Evolutionary conservation across 2,888 invertebrate genomes (phyloP).

Genomic region (Caenorhabditis sinica): DNA sequence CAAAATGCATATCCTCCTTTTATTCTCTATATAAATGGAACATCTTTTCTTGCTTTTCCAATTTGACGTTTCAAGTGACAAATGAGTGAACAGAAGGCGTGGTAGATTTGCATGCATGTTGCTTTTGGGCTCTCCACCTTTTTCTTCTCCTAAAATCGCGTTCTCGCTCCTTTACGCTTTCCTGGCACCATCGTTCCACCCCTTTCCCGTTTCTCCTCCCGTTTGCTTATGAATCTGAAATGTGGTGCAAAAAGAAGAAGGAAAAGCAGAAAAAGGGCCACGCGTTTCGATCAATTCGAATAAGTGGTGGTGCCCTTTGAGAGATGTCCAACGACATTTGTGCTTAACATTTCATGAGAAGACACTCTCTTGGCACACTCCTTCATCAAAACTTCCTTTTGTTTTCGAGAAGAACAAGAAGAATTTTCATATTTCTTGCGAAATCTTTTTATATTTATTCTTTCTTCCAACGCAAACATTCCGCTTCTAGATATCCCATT

Average conservation of each 20-base stretch:
- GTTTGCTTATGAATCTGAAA: slow-evolving; percentile 65
- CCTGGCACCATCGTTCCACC: slow-evolving; percentile 7
- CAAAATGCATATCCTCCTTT: too few relatives aligned
- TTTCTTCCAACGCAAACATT: slow-evolving; percentile 4
- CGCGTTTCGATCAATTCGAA: slow-evolving; percentile 61
- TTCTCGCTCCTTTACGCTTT: slow-evolving; percentile 22
- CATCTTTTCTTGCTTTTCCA: slow-evolving; percentile 9
- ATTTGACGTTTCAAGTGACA: slow-evolving; percentile 30
- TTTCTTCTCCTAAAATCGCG: slow-evolving; percentile 16
- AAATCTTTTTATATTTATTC: neutral
- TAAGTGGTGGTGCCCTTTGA: slow-evolving; percentile 68
- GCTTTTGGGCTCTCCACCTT: slow-evolving; percentile 32
- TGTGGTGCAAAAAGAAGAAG: slow-evolving; percentile 26
- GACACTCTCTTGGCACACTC: slow-evolving; percentile 19
- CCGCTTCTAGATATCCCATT: neutral
- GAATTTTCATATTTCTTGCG: neutral
- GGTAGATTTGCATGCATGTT: slow-evolving; percentile 32
- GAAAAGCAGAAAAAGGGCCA: slow-evolving; percentile 24
- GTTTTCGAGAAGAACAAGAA: neutral
- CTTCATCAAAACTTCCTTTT: slow-evolving; percentile 4
- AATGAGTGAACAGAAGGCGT: slow-evolving; percentile 11
- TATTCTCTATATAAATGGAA: too few relatives aligned
- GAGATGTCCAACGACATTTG: slow-evolving; percentile 53
- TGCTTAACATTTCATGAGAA: slow-evolving; percentile 54
- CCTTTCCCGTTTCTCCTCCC: neutral